A percentile compares a stretch with the other conserved stretches of the same genome.
Evolutionary conservation across 2,113 vertebrate species (phyloP).

Genomic region (Varanus komodoensis): DNA sequence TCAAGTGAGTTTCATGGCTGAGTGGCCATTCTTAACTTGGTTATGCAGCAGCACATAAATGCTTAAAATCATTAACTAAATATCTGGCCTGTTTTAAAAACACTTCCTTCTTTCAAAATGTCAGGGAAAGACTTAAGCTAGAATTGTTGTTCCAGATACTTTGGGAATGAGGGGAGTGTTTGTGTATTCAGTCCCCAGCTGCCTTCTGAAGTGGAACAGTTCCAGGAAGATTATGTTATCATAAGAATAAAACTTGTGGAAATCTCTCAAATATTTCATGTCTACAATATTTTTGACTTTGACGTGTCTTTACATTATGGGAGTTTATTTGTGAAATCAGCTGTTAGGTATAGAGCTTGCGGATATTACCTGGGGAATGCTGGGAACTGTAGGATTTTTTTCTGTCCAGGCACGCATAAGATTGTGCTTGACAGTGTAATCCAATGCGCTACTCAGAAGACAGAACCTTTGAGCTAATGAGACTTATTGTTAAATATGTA

Average conservation of each 20-base stretch:
- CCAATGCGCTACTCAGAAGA: not conserved
- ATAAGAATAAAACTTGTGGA: not conserved
- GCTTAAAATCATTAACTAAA: no score
- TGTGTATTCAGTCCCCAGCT: not conserved
- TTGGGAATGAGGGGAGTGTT: not conserved
- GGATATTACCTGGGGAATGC: no score
- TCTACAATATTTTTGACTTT: not conserved
- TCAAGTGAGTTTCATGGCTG: no score
- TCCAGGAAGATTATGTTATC: not conserved
- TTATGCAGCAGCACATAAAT: no score
- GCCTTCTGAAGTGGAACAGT: not conserved
- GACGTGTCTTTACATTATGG: not conserved
- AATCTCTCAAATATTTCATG: not conserved
- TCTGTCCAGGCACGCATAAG: no score
- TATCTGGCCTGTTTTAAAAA: not conserved
- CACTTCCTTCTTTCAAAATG: not conserved
- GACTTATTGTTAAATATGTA: not conserved
- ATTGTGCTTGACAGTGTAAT: not conserved
- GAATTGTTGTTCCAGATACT: not conserved
- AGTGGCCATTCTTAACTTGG: no score
- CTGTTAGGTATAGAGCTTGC: constrained; percentile 3
- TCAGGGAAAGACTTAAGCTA: not conserved
- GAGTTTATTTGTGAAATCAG: constrained; percentile 12
- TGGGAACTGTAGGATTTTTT: not conserved
- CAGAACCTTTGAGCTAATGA: no score